Base-by-base conservation (phyloP, 23 tunicate genomes). In the Phallusia fumigata region DNA sequence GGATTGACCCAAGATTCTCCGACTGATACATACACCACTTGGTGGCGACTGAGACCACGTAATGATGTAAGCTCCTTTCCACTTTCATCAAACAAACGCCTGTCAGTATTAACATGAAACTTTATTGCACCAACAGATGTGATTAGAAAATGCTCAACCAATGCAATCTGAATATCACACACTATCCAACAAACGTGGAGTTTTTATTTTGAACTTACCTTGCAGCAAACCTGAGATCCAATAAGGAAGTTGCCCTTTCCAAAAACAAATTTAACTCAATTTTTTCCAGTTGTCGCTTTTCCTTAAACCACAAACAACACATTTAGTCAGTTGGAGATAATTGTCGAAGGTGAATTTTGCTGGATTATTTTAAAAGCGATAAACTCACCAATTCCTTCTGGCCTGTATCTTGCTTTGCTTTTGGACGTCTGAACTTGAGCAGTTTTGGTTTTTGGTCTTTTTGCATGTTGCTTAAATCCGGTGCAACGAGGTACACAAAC, bases 1-100 rank as follows among this genome's bases (percentile, higher is more conserved):
- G 97, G 97, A 75, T 92, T 83, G 2, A 64, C 50, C 91, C 91
- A 92, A 19, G 76, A 32, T 36, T 92, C 91, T 18, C 97, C 97
- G 75, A 74, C 50, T 5, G 91, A 88, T 13, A 84, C 97, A 65
- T 79, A 92, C 15, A 87, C 91, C 35, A 74, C 49, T 33, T 92
- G 86, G 78, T 81, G 79, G 16, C 97, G 91, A 76, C 80, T 87
- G 31, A 92, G 49, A n/a, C 84, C 64, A 0, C 91, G 78, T 28
- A 92, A 35, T 5, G 91, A 79, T 64, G n/a, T 36, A 21, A 92
- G 32, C 80, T 92, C 97, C 26, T 36, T 74, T 0, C 97, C 97
- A 19, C 33, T 75, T 31, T 69, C 86, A 76, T 87, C 83, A 76
- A 87, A 92, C 40, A 92, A 80, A n/a, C 97, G 88, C 40, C 97